Conservation (phyloP, 2,113 vertebrate species). For the Nycticorax nycticorax region DNA sequence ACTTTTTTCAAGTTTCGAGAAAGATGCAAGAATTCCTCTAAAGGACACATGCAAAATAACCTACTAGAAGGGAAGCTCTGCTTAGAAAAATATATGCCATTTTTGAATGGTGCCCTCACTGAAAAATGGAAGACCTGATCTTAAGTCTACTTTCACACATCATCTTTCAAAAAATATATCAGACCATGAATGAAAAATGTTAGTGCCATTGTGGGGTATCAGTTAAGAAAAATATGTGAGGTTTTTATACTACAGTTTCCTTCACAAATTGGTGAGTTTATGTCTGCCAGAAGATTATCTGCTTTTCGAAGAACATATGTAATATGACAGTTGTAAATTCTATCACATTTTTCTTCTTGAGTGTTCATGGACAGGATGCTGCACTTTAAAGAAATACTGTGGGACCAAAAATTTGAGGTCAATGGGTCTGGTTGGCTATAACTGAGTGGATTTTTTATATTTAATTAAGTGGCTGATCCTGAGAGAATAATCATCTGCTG, state of each 20-base stretch:
- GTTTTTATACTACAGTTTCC: neutral
- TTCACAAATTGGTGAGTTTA: constrained; percentile 10
- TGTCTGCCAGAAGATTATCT: constrained; percentile 33
- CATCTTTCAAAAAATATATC: constrained; percentile 3
- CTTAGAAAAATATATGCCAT: neutral
- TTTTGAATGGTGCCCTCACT: neutral
- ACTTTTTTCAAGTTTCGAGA: neutral
- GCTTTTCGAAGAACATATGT: constrained; percentile 3
- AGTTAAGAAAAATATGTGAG: constrained; percentile 11
- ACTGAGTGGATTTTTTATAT: neutral
- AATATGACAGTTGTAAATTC: constrained; percentile 32
- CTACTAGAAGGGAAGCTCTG: neutral
- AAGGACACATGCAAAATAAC: neutral
- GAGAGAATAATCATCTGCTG: constrained; percentile 6
- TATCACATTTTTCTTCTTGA: constrained; percentile 43
- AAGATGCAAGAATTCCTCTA: neutral
- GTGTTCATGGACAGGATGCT: neutral
- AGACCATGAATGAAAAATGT: neutral
- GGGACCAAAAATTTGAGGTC: constrained; percentile 20
- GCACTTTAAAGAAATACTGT: constrained; percentile 17
- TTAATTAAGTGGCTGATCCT: constrained; percentile 19
- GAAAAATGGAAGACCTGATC: neutral
- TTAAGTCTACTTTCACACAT: neutral
- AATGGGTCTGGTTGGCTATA: neutral
- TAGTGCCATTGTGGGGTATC: neutral